Evolutionary conservation across 2,888 invertebrate genomes (phyloP), one percentile per base, ranked within the genome.

Genomic region (Torymus aiolomorphi): DNA sequence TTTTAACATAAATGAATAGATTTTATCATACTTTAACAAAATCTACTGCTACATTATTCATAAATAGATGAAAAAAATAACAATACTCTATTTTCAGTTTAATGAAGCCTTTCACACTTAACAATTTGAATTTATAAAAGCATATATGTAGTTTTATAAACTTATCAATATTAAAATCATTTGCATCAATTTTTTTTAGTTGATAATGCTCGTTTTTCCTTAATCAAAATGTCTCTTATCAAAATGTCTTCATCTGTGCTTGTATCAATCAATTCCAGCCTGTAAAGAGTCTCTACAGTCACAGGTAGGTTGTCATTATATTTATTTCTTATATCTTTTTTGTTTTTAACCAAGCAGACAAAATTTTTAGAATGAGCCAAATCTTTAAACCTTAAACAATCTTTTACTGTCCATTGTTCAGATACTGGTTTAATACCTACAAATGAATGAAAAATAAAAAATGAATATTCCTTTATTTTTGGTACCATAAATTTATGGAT

Each of bases 221-320:
- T 16, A 3, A 73, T 11, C 24, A 78, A 51, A 20, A 78, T 20
- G 16, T 67, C 49, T 14, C 52, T 42, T 49, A 78, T 73, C 31
- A 73, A 42, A 49, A 78, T 10, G n/a, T 78, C 78, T 56, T 78
- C 56, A 52, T 14, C 54, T 57, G 72, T 67, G 10, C 59, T 73
- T 14, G 73, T 78, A 56, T 78, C 78, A 56, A 73, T 49, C 4
- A 78, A 54, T 49, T 67, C 62, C 2, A 73, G 14, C 0, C n/a
- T 18, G 54, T 78, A 78, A 54, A 78, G 24, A 3, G 13, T 24
- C 57, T 70, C 70, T 13, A 20, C 20, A 3, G 16, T 61, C 31
- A 61, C 13, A n/a, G 75, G 67, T 18, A 51, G 14, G 14, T 31
- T 12, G 11, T 20, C 31, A 5, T 51, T 51, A 0, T 24, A 31